Evolutionary conservation across 2,113 vertebrate species (phyloP).

Genomic region (Anser brachyrhynchus): DNA sequence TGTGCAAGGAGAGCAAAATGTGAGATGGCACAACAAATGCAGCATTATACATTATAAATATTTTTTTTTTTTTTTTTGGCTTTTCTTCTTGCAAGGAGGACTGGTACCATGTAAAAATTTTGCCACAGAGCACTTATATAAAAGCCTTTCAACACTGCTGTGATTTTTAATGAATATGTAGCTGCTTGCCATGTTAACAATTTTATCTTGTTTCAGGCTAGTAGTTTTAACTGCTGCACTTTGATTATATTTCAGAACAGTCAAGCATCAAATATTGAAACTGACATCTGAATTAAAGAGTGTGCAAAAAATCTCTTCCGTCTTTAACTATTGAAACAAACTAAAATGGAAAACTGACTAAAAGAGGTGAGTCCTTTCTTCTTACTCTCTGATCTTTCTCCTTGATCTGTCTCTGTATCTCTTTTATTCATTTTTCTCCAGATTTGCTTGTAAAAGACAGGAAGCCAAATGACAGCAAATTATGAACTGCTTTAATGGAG

Average conservation of each 20-base stretch:
- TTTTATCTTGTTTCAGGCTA: constrained; percentile 9
- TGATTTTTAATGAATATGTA: background rate
- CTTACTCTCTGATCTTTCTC: background rate
- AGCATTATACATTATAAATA: background rate
- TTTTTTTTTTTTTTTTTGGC: background rate
- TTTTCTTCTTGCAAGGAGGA: background rate
- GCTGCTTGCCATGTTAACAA: background rate
- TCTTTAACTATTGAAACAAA: constrained; percentile 29
- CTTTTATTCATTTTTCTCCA: background rate
- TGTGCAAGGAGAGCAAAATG: background rate
- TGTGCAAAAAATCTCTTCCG: background rate
- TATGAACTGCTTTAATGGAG: background rate
- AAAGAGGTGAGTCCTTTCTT: constrained; percentile 68
- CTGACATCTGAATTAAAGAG: constrained; percentile 39
- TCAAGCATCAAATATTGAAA: constrained; percentile 49
- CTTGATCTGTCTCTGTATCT: background rate
- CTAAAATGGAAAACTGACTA: constrained; percentile 72
- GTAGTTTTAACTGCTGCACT: constrained; percentile 53
- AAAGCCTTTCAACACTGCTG: background rate
- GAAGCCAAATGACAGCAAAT: background rate
- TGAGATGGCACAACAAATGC: background rate
- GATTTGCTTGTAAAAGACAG: background rate
- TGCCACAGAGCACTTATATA: background rate
- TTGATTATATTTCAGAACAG: constrained; percentile 73
- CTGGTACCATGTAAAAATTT: background rate